Conservation (phyloP, 2,113 vertebrate species). For the Abramis brama region DNA sequence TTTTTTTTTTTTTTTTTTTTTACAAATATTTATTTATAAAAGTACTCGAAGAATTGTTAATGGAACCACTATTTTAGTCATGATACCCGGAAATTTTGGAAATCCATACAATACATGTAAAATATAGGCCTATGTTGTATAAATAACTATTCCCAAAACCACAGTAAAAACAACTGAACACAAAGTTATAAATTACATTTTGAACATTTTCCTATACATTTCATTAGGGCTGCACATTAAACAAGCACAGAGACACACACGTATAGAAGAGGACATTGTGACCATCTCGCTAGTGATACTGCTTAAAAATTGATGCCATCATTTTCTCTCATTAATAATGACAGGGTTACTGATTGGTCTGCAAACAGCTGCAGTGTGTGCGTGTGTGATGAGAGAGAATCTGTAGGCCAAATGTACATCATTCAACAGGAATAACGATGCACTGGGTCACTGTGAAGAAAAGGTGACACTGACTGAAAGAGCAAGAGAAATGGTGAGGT, state of each 20-base stretch:
- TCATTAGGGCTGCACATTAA: neutral
- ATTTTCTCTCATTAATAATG: constrained; percentile 77
- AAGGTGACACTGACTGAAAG: constrained; percentile 11
- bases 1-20: no score
- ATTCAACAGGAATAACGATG: constrained; percentile 1
- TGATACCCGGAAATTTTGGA: neutral
- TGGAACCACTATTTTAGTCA: neutral
- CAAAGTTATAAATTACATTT: neutral
- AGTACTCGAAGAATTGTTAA: neutral
- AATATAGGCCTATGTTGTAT: neutral
- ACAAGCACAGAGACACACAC: neutral
- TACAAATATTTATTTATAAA: no score
- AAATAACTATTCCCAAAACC: neutral
- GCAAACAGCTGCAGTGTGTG: constrained; percentile 58
- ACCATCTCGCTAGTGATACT: constrained; percentile 64
- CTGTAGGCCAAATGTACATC: neutral
- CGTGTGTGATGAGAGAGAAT: neutral
- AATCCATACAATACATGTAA: neutral
- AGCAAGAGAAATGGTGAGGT: neutral
- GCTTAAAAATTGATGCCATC: constrained; percentile 71
- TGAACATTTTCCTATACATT: neutral
- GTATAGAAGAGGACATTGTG: neutral
- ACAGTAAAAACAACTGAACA: neutral
- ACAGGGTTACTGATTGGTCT: constrained; percentile 71
- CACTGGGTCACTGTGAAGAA: constrained; percentile 18